Base-by-base conservation (phyloP, 2,113 vertebrate genomes). In the Athene cunicularia region DNA sequence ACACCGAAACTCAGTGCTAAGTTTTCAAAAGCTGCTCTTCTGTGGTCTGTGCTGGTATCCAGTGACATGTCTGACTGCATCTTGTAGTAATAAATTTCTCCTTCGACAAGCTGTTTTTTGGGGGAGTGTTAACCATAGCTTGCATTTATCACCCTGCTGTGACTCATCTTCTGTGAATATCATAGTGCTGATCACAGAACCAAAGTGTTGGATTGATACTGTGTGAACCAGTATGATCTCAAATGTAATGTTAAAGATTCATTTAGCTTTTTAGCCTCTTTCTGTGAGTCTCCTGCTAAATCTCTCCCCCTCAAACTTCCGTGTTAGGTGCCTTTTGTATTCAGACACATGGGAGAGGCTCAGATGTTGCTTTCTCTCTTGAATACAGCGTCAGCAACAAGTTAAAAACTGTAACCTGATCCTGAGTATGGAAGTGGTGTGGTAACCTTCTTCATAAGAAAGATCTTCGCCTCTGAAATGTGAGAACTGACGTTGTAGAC, bases 91-190 rank as follows among this genome's bases (percentile, higher is more conserved):
- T 64, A 56, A 60, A 55, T 86, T 71, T 90, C 22, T 88, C 22
- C n/a, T 73, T 77, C 83, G 77, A 67, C 63, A 88, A 77, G 56
- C 66, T 81, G 62, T 3, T 58, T 94, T 93, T 82, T 58, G 49
- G 41, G 73, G 53, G 43, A 91, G 67, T 50, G 58, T 79, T 95
- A 93, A 80, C 86, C 66, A 89, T 80, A 87, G 66, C 71, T 91
- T 71, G 87, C 74, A 77, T 87, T 94, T 93, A 86, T 91, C 93
- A 86, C 84, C 74, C 50, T 95, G 20, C 84, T 88, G 70, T 97
- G 93, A 95, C 71, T 97, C 93, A 95, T 95, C 49, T 85, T n/a
- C 80, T 93, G 74, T 90, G 93, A 96, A 50, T 82, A 88, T 67
- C 72, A 14, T 45, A 67, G 70, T 75, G 91, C 83, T 89, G 80